Base-by-base conservation (phyloP, 64 coral and sea anemone species). In the Montipora foliosa region DNA sequence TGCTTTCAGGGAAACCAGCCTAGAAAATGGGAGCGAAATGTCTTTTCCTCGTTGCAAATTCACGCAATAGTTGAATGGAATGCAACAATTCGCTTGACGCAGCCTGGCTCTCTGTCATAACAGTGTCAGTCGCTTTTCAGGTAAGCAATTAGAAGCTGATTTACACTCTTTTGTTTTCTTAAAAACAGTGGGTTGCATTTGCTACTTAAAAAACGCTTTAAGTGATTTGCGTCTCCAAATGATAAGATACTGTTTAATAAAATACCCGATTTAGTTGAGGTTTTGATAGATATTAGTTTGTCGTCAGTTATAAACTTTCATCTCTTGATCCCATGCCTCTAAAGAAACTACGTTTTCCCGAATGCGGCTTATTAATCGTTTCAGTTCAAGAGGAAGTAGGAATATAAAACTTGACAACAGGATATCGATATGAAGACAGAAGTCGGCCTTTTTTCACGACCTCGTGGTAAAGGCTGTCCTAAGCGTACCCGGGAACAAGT, bases 21-120 rank as follows among this genome's bases (percentile, higher is more conserved):
- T 14, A 67, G 11, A 15, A 9, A 14, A 8, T 37, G 37, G 37
- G 81, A 8, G 58, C 19, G 47, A 67, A 46, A 67, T 7, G 59
- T 20, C 44, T 72, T 14, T 64, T 64, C 61, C 61, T 4, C 11
- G 9, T 16, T 7, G 61, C 4, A 57, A 57, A 14, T 16, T 64
- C n/a, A 21, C 1, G 6, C 8, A 71, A n/a, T 3, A 49, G 13
- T 86, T 71, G 16, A 47, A 86, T 86, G 82, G 82, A 70, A 72
- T 86, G 82, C 82, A 29, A 64, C 45, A 86, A 10, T 86, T 47
- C 82, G 13, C 16, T 67, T 4, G 66, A 86, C 47, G 66, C 82
- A 5, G 82, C 82, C 4, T 86, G 82, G 82, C 82, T 86, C 2
- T 71, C 82, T 47, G 49, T 86, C 9, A 86, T 86, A 19, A 71